Conservation (phyloP, 2,888 invertebrate species). For the Drosophila atroscutellata region DNA sequence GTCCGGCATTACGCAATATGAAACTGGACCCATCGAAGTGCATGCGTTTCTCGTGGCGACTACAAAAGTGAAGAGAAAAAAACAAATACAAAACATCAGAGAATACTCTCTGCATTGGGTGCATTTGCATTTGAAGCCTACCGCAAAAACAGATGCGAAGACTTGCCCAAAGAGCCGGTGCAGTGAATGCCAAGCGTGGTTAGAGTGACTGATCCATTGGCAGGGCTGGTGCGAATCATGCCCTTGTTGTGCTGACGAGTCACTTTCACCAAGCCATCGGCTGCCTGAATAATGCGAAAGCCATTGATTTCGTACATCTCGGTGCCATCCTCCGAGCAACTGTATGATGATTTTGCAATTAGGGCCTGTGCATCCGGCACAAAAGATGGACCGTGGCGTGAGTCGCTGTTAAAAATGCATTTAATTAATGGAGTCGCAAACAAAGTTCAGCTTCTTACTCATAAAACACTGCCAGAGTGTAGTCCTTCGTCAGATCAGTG, state of each 20-base stretch:
- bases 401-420: slow-evolving; percentile 86
- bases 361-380: slow-evolving; percentile 91
- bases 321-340: slow-evolving; percentile 92
- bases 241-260: slow-evolving; percentile 90
- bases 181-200: slow-evolving; percentile 94
- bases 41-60: slow-evolving; percentile 94
- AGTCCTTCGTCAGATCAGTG: slow-evolving; percentile 93
- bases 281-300: slow-evolving; percentile 93
- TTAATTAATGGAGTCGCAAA: not conserved
- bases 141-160: slow-evolving; percentile 90
- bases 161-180: slow-evolving; percentile 93
- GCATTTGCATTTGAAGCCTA: slow-evolving; percentile 65
- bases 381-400: slow-evolving; percentile 90
- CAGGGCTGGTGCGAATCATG: slow-evolving; percentile 93
- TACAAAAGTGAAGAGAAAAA: slow-evolving; percentile 64
- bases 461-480: slow-evolving; percentile 93
- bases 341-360: slow-evolving; percentile 91
- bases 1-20: slow-evolving; percentile 95
- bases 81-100: not conserved
- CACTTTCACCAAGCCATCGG: slow-evolving; percentile 92
- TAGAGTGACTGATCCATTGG: slow-evolving; percentile 93
- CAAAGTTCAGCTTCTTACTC: slow-evolving; percentile 85
- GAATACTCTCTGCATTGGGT: not conserved
- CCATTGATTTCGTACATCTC: slow-evolving; percentile 95
- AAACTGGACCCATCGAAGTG: slow-evolving; percentile 95